Percentiles rank a stretch among this genome's conserved stretches.
phyloP scores from a whole-genome alignment of 2,888 invertebrate genomes.

The Lepetodrilus schrolli region DNA sequence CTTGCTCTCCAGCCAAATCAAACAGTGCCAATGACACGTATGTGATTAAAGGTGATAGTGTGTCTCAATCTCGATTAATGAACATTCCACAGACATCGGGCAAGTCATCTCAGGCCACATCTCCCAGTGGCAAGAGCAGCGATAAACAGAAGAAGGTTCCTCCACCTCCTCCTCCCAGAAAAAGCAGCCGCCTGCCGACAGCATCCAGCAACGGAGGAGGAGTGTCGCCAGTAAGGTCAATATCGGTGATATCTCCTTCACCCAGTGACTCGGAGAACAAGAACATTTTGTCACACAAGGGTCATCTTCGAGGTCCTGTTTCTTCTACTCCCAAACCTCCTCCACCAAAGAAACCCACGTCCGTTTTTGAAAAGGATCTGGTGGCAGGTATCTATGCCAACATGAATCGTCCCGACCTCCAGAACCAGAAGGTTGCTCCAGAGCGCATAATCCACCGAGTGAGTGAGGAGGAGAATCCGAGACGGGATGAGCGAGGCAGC shows the following conservation, averaged over 20 bases:
- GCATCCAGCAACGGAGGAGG: slow-evolving; percentile 46
- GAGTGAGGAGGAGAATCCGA: background rate
- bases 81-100: slow-evolving; percentile 33
- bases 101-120: slow-evolving; percentile 26
- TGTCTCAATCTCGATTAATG: slow-evolving; percentile 26
- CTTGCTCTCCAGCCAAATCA: background rate
- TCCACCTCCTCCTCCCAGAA: slow-evolving; percentile 72
- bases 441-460: slow-evolving; percentile 36
- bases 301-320: slow-evolving; percentile 34
- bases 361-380: slow-evolving; percentile 58
- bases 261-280: slow-evolving; percentile 8
- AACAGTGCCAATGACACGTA: slow-evolving; percentile 10
- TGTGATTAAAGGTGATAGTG: slow-evolving; percentile 6
- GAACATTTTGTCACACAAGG: background rate
- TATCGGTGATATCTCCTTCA: slow-evolving; percentile 31
- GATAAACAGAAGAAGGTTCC: slow-evolving; percentile 65
- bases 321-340: slow-evolving; percentile 55
- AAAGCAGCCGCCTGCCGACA: slow-evolving; percentile 58
- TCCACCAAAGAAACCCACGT: slow-evolving; percentile 45
- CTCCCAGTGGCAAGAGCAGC: slow-evolving; percentile 27
- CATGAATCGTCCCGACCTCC: slow-evolving; percentile 56
- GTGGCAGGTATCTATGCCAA: slow-evolving; percentile 57
- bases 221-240: slow-evolving; percentile 31
- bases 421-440: slow-evolving; percentile 46
- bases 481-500: slow-evolving; percentile 47